A percentile compares a stretch with the other conserved stretches of the same genome.
These are phyloP conservation scores for Leptinotarsa peninsularis DNA, from an alignment of 2,888 invertebrate species.

Conservation along the genomic window DNA sequence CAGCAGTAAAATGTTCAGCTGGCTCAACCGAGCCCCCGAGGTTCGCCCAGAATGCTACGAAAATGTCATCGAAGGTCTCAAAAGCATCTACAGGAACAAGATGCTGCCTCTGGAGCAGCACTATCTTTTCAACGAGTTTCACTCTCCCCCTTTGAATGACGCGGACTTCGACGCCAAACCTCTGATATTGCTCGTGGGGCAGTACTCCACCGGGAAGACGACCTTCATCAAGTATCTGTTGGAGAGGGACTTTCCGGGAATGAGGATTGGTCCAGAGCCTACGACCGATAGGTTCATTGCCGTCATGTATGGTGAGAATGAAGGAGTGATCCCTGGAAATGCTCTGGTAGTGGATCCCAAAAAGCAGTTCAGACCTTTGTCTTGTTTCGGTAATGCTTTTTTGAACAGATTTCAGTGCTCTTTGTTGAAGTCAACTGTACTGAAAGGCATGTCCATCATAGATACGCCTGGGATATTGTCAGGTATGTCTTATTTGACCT, in stretches of 20 bases:
- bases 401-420: conserved; percentile 98
- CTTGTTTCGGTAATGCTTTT: conserved; percentile 98
- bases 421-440: conserved; percentile 86
- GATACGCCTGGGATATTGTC: conserved; percentile 93
- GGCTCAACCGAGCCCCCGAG: conserved; percentile 79
- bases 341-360: conserved; percentile 98
- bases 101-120: conserved; percentile 89
- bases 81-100: conserved; percentile 91
- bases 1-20: conserved; percentile 82
- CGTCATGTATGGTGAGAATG: conserved; percentile 94
- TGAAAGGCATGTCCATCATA: conserved; percentile 94
- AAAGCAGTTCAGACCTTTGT: conserved; percentile 93
- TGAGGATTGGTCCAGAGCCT: conserved; percentile 98
- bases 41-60: conserved; percentile 80
- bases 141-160: conserved; percentile 93
- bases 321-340: conserved; percentile 93
- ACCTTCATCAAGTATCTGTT: conserved; percentile 94
- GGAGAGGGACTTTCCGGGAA: conserved; percentile 95
- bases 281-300: conserved; percentile 98
- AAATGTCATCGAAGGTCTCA: conserved; percentile 93
- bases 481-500: conserved; percentile 47
- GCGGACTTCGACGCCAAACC: conserved; percentile 99
- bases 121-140: conserved; percentile 95
- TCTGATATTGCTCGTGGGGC: conserved; percentile 96
- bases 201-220: conserved; percentile 95